Percentiles rank a stretch among this genome's conserved stretches.
Evolutionary conservation across 2,888 invertebrate species (phyloP).

Genomic region (Leptinotarsa peninsularis): DNA sequence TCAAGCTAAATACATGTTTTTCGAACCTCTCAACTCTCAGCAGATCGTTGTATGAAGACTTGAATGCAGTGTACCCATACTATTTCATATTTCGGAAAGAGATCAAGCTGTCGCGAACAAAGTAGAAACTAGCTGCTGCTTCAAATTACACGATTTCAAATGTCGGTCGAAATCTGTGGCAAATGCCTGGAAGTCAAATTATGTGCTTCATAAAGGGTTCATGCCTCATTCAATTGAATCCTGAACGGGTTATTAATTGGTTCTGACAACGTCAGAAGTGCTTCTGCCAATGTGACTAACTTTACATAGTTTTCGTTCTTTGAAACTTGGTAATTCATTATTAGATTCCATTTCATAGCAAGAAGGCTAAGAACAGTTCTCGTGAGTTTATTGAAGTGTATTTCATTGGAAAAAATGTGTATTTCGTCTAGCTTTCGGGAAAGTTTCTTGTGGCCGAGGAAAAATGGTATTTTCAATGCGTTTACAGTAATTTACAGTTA

Average conservation of each 20-base stretch:
- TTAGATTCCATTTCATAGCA: too few relatives aligned
- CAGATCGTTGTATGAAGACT: neutral
- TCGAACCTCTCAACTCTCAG: too few relatives aligned
- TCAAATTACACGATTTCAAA: neutral
- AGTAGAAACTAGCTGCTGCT: neutral
- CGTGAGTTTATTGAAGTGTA: too few relatives aligned
- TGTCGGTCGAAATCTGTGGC: neutral
- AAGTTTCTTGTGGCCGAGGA: too few relatives aligned
- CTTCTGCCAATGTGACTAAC: neutral
- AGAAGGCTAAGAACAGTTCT: too few relatives aligned
- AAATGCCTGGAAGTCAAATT: slow-evolving; percentile 3
- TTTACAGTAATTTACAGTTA: too few relatives aligned
- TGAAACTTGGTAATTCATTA: too few relatives aligned
- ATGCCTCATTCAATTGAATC: neutral
- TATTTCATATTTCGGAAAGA: neutral
- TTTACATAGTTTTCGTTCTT: too few relatives aligned
- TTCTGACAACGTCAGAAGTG: neutral
- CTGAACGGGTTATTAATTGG: neutral
- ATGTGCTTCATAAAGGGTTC: neutral
- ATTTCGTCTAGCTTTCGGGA: too few relatives aligned
- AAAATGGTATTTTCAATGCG: too few relatives aligned
- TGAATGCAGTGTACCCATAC: neutral
- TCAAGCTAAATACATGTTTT: too few relatives aligned
- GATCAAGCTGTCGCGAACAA: neutral
- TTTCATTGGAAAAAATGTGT: too few relatives aligned